Evolutionary conservation across 1,140 invertebrate genomes (phyloP), one percentile per base, ranked within the genome.

Genomic region (Drosophila obscura): DNA sequence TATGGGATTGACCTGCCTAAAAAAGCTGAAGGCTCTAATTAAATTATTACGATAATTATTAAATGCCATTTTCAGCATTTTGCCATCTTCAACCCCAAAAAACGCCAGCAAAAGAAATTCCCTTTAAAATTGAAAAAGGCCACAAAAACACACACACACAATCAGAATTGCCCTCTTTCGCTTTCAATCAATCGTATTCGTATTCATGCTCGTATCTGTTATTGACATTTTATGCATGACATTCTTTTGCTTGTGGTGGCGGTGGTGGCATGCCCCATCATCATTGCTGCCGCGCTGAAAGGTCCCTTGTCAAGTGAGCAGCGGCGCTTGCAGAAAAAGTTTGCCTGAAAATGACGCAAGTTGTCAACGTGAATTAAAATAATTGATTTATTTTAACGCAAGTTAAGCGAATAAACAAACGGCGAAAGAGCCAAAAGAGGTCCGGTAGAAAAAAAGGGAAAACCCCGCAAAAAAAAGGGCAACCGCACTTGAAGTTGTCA

Each of bases 341-440:
- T 73, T 31, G 71, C 63, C 83, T 88, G 83, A 65, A 83, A 88
- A 83, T 88, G 83, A 88, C 83, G 73, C 76, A 56, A 83, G 83
- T 74, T 88, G 83, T 88, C 83, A 88, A 57, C 73, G 65, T 71
- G 83, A 88, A 88, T 88, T 88, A 83, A 88, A 88, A 88, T 88
- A 88, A 88, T 88, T 88, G 83, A 88, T 88, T 88, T 83, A 80
- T 82, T 88, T 88, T 64, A 82, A 77, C 78, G 78, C 74, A 81
- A 87, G 69, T 87, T 84, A 64, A 87, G 81, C 81, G 80, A 73
- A 81, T 55, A 69, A 75, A 82, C 61, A 71, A 61, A 48, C 31
- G n/a, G 22, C 22, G 31, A 9, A 31, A 22, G 19, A 11, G 44
- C 31, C 7, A 9, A 22, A 28, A 15, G 51, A 16, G 6, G 11